A percentile compares a stretch with the other conserved stretches of the same genome.
These are phyloP conservation scores for Oostethus manadensis DNA, from an alignment of 2,113 vertebrate species.

Conservation along the genomic window DNA sequence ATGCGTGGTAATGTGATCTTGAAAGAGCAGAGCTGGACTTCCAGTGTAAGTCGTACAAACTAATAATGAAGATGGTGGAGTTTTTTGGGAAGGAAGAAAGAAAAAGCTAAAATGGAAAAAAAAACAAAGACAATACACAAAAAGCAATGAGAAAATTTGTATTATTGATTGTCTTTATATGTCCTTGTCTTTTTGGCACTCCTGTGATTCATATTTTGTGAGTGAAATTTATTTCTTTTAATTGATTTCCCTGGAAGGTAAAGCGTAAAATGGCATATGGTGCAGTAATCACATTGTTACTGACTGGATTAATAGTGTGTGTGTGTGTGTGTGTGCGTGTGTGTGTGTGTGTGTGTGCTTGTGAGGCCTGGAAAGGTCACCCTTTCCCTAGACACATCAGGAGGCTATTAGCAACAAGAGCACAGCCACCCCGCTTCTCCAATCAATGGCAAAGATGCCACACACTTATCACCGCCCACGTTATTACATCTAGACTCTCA, in stretches of 20 bases:
- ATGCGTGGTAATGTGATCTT: background rate
- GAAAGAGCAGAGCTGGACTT: background rate
- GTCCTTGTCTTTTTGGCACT: too few relatives aligned
- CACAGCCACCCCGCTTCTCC: conserved; percentile 15
- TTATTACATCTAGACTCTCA: conserved; percentile 4
- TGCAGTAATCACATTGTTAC: too few relatives aligned
- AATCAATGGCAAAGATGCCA: conserved; percentile 39
- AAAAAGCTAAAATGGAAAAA: too few relatives aligned
- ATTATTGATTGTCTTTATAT: too few relatives aligned
- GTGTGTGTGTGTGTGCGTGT: conserved; percentile 1
- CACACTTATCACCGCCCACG: conserved; percentile 10
- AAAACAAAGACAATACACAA: too few relatives aligned
- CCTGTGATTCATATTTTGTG: too few relatives aligned
- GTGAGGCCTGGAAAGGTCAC: conserved; percentile 44
- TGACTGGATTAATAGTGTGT: too few relatives aligned
- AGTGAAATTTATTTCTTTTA: too few relatives aligned
- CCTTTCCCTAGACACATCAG: conserved; percentile 40
- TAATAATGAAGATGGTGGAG: background rate
- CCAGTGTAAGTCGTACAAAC: background rate
- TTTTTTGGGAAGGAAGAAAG: too few relatives aligned
- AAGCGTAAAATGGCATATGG: too few relatives aligned
- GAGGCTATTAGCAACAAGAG: conserved; percentile 40
- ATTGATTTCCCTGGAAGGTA: too few relatives aligned
- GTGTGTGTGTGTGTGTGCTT: conserved; percentile 11
- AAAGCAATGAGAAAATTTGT: too few relatives aligned